These are phyloP conservation scores for Sebastes kiyomatsui DNA, from an alignment of 2,797 vertebrate genomes.

Conservation along the genomic window DNA sequence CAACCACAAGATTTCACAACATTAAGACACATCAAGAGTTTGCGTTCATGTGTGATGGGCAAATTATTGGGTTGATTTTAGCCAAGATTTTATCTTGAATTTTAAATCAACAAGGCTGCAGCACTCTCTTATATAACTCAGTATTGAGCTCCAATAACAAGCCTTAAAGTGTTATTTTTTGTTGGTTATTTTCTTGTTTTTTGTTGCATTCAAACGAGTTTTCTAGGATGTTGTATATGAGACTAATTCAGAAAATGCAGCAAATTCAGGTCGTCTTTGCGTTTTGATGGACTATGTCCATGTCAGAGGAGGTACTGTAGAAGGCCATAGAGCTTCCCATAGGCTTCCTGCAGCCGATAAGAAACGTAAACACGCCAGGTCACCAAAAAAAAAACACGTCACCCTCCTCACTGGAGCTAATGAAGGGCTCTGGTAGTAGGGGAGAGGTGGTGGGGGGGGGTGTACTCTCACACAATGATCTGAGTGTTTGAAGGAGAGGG, in stretches of 20 bases:
- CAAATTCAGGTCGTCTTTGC: not conserved
- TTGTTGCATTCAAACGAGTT: not conserved
- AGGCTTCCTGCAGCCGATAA: constrained; percentile 85
- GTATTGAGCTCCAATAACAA: not conserved
- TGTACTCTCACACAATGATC: constrained; percentile 76
- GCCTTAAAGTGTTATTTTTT: not conserved
- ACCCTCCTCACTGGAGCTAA: constrained; percentile 57
- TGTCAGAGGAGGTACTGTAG: constrained; percentile 74
- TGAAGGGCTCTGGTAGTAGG: constrained; percentile 51
- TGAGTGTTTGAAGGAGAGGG: constrained; percentile 59
- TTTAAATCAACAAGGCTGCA: no score
- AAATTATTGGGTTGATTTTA: no score
- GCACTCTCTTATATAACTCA: no score
- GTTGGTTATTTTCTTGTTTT: not conserved
- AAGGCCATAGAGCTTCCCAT: constrained; percentile 84
- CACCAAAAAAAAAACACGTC: constrained; percentile 42
- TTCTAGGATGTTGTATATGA: not conserved
- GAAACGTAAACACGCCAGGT: constrained; percentile 79
- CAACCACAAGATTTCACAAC: no score
- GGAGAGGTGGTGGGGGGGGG: not conserved
- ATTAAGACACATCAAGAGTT: no score
- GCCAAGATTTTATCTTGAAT: no score
- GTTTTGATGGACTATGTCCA: constrained; percentile 38
- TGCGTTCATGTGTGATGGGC: no score
- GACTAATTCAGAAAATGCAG: not conserved